Conservation (phyloP, 1,140 invertebrate species). For the Ips typographus region DNA sequence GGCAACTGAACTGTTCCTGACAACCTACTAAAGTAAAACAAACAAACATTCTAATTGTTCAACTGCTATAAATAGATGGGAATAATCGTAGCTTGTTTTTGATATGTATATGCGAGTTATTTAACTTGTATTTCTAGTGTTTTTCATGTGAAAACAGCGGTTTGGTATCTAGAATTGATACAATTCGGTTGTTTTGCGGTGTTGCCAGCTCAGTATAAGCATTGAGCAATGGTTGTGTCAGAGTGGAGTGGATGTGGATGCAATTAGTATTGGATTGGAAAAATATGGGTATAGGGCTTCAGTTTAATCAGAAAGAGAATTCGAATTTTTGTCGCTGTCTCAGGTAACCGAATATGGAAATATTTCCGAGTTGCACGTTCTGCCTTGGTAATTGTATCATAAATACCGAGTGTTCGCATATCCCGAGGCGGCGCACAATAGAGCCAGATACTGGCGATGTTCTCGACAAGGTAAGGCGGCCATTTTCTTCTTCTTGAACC, state of each 20-base stretch:
- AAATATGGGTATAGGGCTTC: too few relatives aligned
- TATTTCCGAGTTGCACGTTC: constrained; percentile 15
- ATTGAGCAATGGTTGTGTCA: too few relatives aligned
- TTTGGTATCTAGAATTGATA: too few relatives aligned
- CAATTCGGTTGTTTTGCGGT: too few relatives aligned
- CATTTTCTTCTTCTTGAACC: constrained; percentile 34
- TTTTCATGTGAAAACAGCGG: too few relatives aligned
- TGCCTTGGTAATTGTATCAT: constrained; percentile 26
- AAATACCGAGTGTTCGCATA: constrained; percentile 27
- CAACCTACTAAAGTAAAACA: constrained; percentile 1
- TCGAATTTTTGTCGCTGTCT: neutral
- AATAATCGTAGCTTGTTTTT: constrained; percentile 11
- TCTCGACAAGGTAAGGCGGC: constrained; percentile 32
- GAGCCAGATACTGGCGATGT: constrained; percentile 25
- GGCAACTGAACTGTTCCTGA: neutral
- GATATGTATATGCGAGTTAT: neutral
- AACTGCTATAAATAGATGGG: constrained; percentile 12
- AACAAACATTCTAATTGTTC: constrained; percentile 11
- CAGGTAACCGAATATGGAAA: constrained; percentile 10
- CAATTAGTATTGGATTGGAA: too few relatives aligned
- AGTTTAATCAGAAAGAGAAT: too few relatives aligned
- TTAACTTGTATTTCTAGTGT: too few relatives aligned
- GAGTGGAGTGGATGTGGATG: too few relatives aligned
- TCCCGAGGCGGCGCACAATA: constrained; percentile 24
- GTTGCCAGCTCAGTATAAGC: too few relatives aligned